Percentiles rank a stretch among this genome's conserved stretches.
Evolutionary conservation across 2,113 vertebrate genomes (phyloP).

Genomic region (Lichenostomus cassidix): DNA sequence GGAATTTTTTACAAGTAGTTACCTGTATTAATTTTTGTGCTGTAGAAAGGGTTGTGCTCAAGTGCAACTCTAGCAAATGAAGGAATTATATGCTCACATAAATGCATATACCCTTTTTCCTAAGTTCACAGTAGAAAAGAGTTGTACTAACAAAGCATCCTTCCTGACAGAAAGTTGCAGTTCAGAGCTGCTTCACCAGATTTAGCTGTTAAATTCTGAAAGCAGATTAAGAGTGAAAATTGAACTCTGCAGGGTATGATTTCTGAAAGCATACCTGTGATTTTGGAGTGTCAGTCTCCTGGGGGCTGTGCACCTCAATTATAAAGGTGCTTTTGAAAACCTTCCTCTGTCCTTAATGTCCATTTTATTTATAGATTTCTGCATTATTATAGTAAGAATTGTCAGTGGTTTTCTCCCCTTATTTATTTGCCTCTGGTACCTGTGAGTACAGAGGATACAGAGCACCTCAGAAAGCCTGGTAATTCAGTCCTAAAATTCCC

Average conservation of each 20-base stretch:
- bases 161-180: background rate
- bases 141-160: background rate
- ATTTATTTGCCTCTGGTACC: background rate
- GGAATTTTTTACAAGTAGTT: background rate
- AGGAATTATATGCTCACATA: background rate
- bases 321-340: conserved; percentile 52
- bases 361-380: conserved; percentile 32
- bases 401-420: background rate
- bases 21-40: background rate
- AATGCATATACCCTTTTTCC: background rate
- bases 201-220: conserved; percentile 29
- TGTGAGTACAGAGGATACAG: background rate
- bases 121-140: background rate
- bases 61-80: background rate
- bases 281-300: conserved; percentile 16
- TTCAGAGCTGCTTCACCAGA: background rate
- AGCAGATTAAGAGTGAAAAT: conserved; percentile 57
- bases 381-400: background rate
- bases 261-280: conserved; percentile 47
- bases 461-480: background rate
- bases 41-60: background rate
- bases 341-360: background rate
- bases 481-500: background rate
- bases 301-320: conserved; percentile 13
- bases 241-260: conserved; percentile 42